Evolutionary conservation across 64 coral and sea anemone genomes (phyloP).

Genomic region (Montipora capricornis): DNA sequence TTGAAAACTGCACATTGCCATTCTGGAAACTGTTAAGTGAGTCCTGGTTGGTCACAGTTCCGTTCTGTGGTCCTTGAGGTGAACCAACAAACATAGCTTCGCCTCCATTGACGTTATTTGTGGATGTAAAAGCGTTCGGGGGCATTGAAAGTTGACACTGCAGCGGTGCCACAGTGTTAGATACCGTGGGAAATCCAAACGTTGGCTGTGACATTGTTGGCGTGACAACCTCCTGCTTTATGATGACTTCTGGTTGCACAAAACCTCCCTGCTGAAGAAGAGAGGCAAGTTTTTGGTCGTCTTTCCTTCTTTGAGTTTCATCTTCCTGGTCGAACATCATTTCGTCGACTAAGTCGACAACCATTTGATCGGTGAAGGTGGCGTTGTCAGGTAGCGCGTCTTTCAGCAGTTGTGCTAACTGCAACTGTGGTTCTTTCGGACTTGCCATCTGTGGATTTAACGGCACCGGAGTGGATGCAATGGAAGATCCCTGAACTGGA

Average conservation of each 20-base stretch:
- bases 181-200: neutral
- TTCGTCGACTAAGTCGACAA: constrained; percentile 17
- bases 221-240: constrained; percentile 36
- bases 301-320: neutral
- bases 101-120: neutral
- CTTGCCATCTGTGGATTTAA: neutral
- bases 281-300: neutral
- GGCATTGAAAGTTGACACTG: neutral
- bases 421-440: neutral
- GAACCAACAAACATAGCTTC: neutral
- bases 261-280: constrained; percentile 3
- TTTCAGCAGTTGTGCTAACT: constrained; percentile 7
- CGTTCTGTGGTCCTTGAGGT: constrained; percentile 13
- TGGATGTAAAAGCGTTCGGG: neutral
- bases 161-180: constrained; percentile 7
- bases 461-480: neutral
- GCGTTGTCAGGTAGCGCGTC: neutral
- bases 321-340: neutral
- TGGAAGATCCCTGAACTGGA: neutral
- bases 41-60: constrained; percentile 7
- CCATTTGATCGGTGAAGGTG: neutral
- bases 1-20: constrained; percentile 12
- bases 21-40: neutral
- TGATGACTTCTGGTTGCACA: neutral
- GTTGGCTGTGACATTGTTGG: constrained; percentile 19